Evolutionary conservation across 2,888 invertebrate genomes (phyloP), one percentile per base, ranked within the genome.

Genomic region (Chrysolina oricalcia): DNA sequence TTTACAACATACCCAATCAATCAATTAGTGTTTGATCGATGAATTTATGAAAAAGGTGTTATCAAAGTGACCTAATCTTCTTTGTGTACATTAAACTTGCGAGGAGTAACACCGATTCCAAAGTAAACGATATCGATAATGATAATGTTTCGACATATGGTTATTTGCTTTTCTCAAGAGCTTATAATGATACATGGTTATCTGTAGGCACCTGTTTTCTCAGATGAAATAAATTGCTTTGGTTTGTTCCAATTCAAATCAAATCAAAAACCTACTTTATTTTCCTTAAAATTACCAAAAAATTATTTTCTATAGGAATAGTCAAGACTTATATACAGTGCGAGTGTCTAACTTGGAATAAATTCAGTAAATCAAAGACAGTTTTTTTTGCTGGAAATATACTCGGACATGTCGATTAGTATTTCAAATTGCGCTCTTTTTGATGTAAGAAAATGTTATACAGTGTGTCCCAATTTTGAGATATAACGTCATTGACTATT

Each of bases 151-250:
- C 69, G 43, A 59, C 74, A 77, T 75, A 66, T 67, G 74, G 27
- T 17, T 74, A 74, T 80, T 78, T 79, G 68, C 72, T 68, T 79
- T 78, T 80, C 80, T 77, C 80, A 79, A 79, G 76, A 78, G 73
- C 74, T 78, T 75, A 35, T 35, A 35, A 73, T 78, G 76, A 76
- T 75, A 71, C 73, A 76, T 13, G 35, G n/a, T 75, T 74, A 76
- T 78, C 76, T 74, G 72, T 53, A 70, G 53, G 69, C 76, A 78
- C 76, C 78, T 78, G 78, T 76, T 59, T 35, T 73, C 72, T 75
- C 75, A 72, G 53, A 73, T 75, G 62, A 70, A 62, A 73, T 75
- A 66, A 70, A 67, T 62, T 70, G 50, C 66, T 19, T 50, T 19
- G 50, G n/a, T 50, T 50, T 17, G 50, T 50, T 59, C 35, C 35